These are phyloP conservation scores for Chrysaora quinquecirrha DNA, from an alignment of 30 jellyfish, hydroid and myxozoan genomes.

Conservation along the genomic window DNA sequence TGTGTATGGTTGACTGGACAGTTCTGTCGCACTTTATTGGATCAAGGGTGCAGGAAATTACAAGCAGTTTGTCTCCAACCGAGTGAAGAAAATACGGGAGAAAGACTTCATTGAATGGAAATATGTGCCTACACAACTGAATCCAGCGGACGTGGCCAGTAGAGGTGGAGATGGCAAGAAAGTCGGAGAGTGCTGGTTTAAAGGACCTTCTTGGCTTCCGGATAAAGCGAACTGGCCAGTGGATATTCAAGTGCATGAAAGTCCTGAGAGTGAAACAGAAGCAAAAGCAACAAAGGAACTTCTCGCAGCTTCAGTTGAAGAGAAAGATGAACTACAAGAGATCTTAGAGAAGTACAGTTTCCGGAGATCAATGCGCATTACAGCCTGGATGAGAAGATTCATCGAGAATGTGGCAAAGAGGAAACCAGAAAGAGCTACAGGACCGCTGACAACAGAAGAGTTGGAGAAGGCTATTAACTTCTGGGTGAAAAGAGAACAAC, in stretches of 20 bases:
- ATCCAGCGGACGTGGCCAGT: slow-evolving; percentile 66
- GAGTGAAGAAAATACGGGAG: slow-evolving; percentile 57
- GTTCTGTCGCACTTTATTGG: slow-evolving; percentile 51
- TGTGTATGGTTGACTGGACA: slow-evolving; percentile 35
- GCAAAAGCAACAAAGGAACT: slow-evolving; percentile 26
- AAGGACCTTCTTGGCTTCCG: slow-evolving; percentile 37
- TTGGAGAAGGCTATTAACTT: neutral
- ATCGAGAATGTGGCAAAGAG: slow-evolving; percentile 21
- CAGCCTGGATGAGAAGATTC: slow-evolving; percentile 60
- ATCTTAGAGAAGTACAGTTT: slow-evolving; percentile 9
- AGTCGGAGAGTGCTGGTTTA: slow-evolving; percentile 19
- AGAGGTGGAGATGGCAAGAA: slow-evolving; percentile 18
- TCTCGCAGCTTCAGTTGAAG: slow-evolving; percentile 4
- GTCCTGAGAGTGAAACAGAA: slow-evolving; percentile 24
- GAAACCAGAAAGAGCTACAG: neutral
- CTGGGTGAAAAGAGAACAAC: slow-evolving; percentile 17
- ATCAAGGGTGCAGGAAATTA: too few relatives aligned
- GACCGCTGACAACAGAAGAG: slow-evolving; percentile 66
- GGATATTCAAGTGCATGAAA: slow-evolving; percentile 1
- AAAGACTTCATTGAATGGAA: slow-evolving; percentile 54
- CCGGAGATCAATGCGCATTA: slow-evolving; percentile 28
- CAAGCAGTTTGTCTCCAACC: slow-evolving; percentile 41
- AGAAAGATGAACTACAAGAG: neutral
- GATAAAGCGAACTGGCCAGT: slow-evolving; percentile 6
- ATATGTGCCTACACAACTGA: slow-evolving; percentile 28